Conservation (phyloP, 2,888 invertebrate genomes). For the Liopterus haemorrhoidalis region DNA sequence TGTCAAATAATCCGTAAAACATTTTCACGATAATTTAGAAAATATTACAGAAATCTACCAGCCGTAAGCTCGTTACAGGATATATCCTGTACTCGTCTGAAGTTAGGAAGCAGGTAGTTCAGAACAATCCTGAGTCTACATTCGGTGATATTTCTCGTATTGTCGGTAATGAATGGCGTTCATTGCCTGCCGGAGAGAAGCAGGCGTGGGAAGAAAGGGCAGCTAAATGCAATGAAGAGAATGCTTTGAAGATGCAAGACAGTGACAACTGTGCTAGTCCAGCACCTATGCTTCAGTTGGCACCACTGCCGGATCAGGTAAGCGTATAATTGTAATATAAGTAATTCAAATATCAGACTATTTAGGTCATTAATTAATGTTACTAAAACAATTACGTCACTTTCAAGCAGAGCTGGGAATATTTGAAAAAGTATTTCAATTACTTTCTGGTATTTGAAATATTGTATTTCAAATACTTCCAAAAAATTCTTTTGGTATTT, state of each 20-base stretch:
- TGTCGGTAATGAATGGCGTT: constrained; percentile 87
- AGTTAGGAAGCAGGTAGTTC: constrained; percentile 84
- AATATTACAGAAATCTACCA: constrained; percentile 50
- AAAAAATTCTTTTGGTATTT: too few species aligned
- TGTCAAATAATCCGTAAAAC: too few species aligned
- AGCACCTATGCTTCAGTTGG: constrained; percentile 37
- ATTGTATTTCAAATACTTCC: too few species aligned
- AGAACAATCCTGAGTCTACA: constrained; percentile 87
- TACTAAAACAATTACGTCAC: too few species aligned
- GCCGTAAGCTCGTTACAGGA: constrained; percentile 85
- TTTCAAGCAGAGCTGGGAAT: too few species aligned
- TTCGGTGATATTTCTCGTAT: constrained; percentile 81
- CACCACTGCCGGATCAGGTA: constrained; percentile 43
- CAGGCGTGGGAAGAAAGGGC: constrained; percentile 94
- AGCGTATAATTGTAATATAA: constrained; percentile 23
- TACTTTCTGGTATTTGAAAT: too few species aligned
- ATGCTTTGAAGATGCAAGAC: constrained; percentile 59
- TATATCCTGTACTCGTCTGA: constrained; percentile 98
- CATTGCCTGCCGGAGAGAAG: constrained; percentile 79
- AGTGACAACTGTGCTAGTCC: constrained; percentile 46
- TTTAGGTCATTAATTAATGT: too few species aligned
- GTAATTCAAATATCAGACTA: constrained; percentile 45
- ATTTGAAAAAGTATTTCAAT: too few species aligned
- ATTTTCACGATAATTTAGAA: too few species aligned
- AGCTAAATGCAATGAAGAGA: constrained; percentile 80